Evolutionary conservation across 2,888 invertebrate genomes (phyloP), one percentile per base, ranked within the genome.

Genomic region (Xestoiulus laeticollis): DNA sequence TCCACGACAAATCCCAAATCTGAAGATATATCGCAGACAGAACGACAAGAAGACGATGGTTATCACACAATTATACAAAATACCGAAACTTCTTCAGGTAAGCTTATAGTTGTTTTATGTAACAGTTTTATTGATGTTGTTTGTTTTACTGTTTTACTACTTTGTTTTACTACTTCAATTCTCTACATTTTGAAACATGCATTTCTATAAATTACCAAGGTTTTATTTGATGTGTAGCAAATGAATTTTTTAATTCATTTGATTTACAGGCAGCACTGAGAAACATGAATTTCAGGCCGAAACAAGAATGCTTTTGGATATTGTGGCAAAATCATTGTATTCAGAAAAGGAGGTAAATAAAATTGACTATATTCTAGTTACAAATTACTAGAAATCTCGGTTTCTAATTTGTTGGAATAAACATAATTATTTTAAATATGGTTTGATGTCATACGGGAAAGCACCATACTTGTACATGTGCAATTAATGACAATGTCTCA

Each of bases 211-310:
- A n/a, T n/a, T n/a, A n/a, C n/a, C n/a, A n/a, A n/a, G n/a, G n/a
- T n/a, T n/a, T n/a, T n/a, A n/a, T n/a, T n/a, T n/a, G n/a, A n/a
- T n/a, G n/a, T n/a, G n/a, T n/a, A n/a, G n/a, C n/a, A n/a, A n/a
- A n/a, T n/a, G n/a, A n/a, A n/a, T n/a, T n/a, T n/a, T 78, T 10
- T 78, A 14, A 26, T 78, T 78, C 30, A 78, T 48, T 86, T 89
- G 88, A 78, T 85, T 91, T 90, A 82, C 89, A 93, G 94, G 95
- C 26, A 94, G 95, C 90, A 90, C 92, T 53, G 93, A 93, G 85
- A 96, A 95, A 91, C 96, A 96, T 92, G 98, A 98, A 92, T 99
- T 99, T 92, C 97, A 99, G 92, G 99, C 99, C 0, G 99, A 99
- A 93, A 99, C 99, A 0, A 94, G 96, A 89, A 98, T 98, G 96